phyloP scores from a whole-genome alignment of 1,140 invertebrate genomes.

The Drosophila kurseongensis region DNA sequence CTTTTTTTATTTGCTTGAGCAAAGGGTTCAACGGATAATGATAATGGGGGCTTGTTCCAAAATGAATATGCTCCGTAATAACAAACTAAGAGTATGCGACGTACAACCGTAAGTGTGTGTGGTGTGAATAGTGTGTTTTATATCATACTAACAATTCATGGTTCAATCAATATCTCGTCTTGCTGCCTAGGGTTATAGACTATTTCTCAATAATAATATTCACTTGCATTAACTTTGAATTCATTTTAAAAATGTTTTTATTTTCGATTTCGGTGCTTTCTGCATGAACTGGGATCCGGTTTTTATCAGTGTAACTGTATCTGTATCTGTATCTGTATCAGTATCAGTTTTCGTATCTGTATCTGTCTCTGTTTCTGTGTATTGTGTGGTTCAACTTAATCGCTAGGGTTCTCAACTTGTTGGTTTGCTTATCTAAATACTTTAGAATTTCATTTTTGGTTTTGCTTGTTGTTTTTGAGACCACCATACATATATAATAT shows the following conservation, averaged over 20 bases:
- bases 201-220: slow-evolving; percentile 65
- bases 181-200: slow-evolving; percentile 32
- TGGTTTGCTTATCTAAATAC: slow-evolving; percentile 79
- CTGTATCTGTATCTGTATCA: slow-evolving; percentile 18
- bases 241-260: slow-evolving; percentile 58
- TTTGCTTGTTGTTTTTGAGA: slow-evolving; percentile 61
- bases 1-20: slow-evolving; percentile 48
- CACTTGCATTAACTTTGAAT: slow-evolving; percentile 54
- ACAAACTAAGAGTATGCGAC: slow-evolving; percentile 63
- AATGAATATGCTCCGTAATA: slow-evolving; percentile 27
- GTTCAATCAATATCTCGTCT: slow-evolving; percentile 49
- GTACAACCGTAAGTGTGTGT: slow-evolving; percentile 77
- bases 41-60: slow-evolving; percentile 5
- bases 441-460: slow-evolving; percentile 75
- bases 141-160: slow-evolving; percentile 44
- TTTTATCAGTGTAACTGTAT: slow-evolving; percentile 23
- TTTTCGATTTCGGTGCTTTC: slow-evolving; percentile 48
- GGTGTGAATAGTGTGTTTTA: slow-evolving; percentile 32
- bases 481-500: slow-evolving; percentile 74
- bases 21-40: slow-evolving; percentile 33
- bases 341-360: slow-evolving; percentile 18
- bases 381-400: slow-evolving; percentile 65
- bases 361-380: slow-evolving; percentile 25
- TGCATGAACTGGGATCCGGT: slow-evolving; percentile 38
- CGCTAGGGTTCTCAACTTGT: slow-evolving; percentile 69